These are phyloP conservation scores for Melitaea athalia DNA, from an alignment of 2,888 invertebrate genomes.

Conservation along the genomic window DNA sequence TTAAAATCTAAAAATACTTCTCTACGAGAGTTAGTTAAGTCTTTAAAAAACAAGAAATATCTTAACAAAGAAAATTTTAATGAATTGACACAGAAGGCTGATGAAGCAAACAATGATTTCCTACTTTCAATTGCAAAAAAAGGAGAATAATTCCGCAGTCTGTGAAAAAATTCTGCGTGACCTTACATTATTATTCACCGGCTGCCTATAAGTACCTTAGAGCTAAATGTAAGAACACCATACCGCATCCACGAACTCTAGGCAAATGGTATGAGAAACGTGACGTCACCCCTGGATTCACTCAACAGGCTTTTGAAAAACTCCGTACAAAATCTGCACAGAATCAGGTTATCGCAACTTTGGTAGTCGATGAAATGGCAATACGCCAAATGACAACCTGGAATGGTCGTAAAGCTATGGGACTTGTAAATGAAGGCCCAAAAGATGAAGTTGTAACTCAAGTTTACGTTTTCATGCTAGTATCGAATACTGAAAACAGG, in stretches of 20 bases:
- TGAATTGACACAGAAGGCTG: constrained; percentile 17
- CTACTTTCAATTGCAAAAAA: constrained; percentile 12
- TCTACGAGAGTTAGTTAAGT: constrained; percentile 7
- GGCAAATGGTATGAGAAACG: constrained; percentile 18
- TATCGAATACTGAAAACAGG: constrained; percentile 19
- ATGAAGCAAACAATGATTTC: constrained; percentile 21
- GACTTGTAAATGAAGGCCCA: constrained; percentile 20
- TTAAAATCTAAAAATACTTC: constrained; percentile 16
- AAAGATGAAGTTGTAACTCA: constrained; percentile 19
- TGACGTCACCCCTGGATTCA: constrained; percentile 14
- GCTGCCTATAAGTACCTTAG: constrained; percentile 18
- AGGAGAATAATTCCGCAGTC: constrained; percentile 6
- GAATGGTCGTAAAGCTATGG: constrained; percentile 16
- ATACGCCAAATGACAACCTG: constrained; percentile 19
- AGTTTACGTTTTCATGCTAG: constrained; percentile 21
- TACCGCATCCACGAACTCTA: constrained; percentile 16
- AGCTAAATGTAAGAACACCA: constrained; percentile 12
- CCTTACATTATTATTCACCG: constrained; percentile 17
- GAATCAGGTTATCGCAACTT: constrained; percentile 7
- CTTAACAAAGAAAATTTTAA: constrained; percentile 19
- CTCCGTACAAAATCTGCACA: constrained; percentile 11
- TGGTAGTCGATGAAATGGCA: constrained; percentile 18
- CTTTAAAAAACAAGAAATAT: constrained; percentile 14
- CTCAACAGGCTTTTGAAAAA: constrained; percentile 15
- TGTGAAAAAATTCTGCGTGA: constrained; percentile 17